A percentile compares a stretch with the other conserved stretches of the same genome.
These are phyloP conservation scores for Troglohyphantes excavatus DNA, from an alignment of 2,888 invertebrate species.

Conservation along the genomic window DNA sequence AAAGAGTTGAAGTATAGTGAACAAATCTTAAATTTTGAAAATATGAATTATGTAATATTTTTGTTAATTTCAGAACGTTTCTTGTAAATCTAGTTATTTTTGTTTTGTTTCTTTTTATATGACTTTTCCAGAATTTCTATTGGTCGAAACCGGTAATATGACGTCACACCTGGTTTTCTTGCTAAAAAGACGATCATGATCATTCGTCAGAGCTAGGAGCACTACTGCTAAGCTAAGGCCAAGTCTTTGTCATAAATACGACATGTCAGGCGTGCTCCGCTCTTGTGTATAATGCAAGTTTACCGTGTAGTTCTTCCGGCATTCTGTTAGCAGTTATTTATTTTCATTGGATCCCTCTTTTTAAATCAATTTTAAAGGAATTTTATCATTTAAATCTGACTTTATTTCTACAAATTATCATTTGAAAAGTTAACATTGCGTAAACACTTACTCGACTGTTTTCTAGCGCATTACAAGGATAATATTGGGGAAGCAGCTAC, in stretches of 20 bases:
- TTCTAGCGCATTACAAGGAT: background rate
- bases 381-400: background rate
- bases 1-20: too few relatives aligned
- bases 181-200: slow-evolving; percentile 46
- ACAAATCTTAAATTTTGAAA: too few relatives aligned
- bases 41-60: too few relatives aligned
- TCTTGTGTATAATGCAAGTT: background rate
- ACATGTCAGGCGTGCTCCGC: slow-evolving; percentile 74
- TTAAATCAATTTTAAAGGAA: background rate
- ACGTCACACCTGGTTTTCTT: slow-evolving; percentile 56
- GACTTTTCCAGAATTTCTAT: background rate
- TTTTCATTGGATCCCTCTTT: background rate
- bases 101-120: background rate
- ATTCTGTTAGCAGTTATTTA: background rate
- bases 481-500: background rate
- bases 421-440: background rate
- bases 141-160: slow-evolving; percentile 37
- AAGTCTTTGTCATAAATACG: slow-evolving; percentile 73
- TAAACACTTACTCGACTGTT: background rate
- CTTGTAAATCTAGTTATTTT: background rate
- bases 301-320: background rate
- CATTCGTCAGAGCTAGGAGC: slow-evolving; percentile 73
- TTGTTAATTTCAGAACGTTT: too few relatives aligned
- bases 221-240: slow-evolving; percentile 66
- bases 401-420: background rate